Evolutionary conservation across 1,140 invertebrate species (phyloP), one percentile per base, ranked within the genome.

Genomic region (Drosophila mojavensis): DNA sequence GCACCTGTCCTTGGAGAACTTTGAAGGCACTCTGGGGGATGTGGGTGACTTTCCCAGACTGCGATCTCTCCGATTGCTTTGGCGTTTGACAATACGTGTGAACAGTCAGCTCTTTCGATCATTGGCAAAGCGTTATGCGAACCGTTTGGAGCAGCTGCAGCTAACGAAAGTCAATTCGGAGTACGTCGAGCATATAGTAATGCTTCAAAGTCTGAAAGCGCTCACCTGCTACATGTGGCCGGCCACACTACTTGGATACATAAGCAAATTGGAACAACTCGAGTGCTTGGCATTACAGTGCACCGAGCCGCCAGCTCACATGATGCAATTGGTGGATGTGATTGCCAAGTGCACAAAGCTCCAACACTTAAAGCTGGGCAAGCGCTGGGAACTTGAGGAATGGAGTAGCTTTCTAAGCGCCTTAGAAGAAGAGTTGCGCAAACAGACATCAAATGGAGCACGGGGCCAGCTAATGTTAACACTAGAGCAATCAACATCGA

Each of bases 1-100:
- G 45, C 79, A 88, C 13, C 26, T 88, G 10, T 83, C 83, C 11
- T 20, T 88, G 24, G 73, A 89, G 5, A 83, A 79, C 66, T 89
- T 88, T 30, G 54, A 79, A 7, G 11, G 30, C 2, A 58, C 17
- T 7, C 15, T 64, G 1, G 6, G 1, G 0, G 69, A 86, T 24
- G 0, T 88, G 10, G 83, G 84, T 1, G 53, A 83, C 0, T 89
- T 83, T 11, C 53, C 43, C 0, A 6, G 54, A 0, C 63, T 88
- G 0, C 65, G 65, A 15, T 78, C 84, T 0, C 41, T 88, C 10
- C 50, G 69, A 3, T 54, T 89, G 20, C 64, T 73, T 15, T 74
- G 41, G 45, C 83, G 76, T 4, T 39, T 64, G 15, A 20, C 36
- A 5, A 30, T 41, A 0, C 45, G 48, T 9, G 9, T 88, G 1